Evolutionary conservation across 2,113 vertebrate genomes (phyloP), one percentile per base, ranked within the genome.

Genomic region (Mormoops blainvillei): DNA sequence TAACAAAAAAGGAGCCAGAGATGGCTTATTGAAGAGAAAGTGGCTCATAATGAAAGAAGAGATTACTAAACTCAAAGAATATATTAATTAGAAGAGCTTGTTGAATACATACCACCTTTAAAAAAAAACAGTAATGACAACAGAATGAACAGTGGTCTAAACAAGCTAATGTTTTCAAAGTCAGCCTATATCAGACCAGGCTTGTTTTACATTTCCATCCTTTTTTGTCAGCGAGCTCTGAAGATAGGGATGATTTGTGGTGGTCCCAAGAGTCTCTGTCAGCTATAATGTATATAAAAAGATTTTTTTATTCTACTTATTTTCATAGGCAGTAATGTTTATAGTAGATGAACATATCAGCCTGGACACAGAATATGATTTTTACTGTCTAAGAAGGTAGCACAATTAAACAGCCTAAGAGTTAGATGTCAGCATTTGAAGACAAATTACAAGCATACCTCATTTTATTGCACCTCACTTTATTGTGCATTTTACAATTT

Each of bases 261-360:
- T 92, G 87, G 97, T 97, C 97, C 95, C 98, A 96, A 95, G 96
- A 98, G 96, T 96, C 97, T 98, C 95, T 98, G 97, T 97, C 97
- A 98, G 97, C 81, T 97, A 98, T 96, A 97, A 98, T 95, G 92
- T 98, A 98, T 96, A 98, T 97, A 98, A 98, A 98, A 98, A 90
- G 84, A 90, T 97, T 98, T 98, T 98, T 98, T 98, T 98, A 98
- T 98, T 98, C 97, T n/a, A n/a, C 97, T 91, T 98, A 92, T 98
- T 98, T 98, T 97, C 96, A 98, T 96, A 97, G 94, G 98, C 96
- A 98, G 95, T 98, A 98, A 98, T 98, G 97, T 98, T 98, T 98
- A 98, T 98, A 98, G 97, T 95, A 97, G 96, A 96, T 98, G 97
- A 98, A 98, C 97, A 97, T 98, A 98, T 98, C 98, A 98, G 97